These are phyloP conservation scores for Atherinosoma microstoma DNA, from an alignment of 2,797 vertebrate genomes.

Conservation along the genomic window DNA sequence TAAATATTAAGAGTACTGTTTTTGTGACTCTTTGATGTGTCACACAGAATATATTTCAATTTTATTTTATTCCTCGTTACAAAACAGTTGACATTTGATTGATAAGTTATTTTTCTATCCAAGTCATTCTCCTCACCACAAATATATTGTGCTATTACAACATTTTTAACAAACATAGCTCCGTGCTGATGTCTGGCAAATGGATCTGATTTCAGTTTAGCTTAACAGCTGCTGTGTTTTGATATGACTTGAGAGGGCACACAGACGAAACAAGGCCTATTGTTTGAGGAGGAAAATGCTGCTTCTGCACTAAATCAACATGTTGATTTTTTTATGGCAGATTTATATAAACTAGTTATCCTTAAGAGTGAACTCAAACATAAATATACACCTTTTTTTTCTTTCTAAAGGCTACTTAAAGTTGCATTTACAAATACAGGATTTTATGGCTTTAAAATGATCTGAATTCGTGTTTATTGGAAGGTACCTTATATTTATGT, in stretches of 20 bases:
- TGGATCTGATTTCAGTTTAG: slow-evolving; percentile 67
- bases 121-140: slow-evolving; percentile 31
- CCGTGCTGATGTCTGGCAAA: slow-evolving; percentile 62
- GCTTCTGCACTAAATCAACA: slow-evolving; percentile 57
- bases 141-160: slow-evolving; percentile 60
- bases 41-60: slow-evolving; percentile 12
- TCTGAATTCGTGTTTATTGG: slow-evolving; percentile 5
- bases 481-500: slow-evolving; percentile 14
- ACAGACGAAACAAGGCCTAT: slow-evolving; percentile 64
- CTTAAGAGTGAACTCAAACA: slow-evolving; percentile 49
- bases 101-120: slow-evolving; percentile 49
- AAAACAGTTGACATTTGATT: slow-evolving; percentile 29
- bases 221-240: slow-evolving; percentile 60
- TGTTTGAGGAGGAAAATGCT: slow-evolving; percentile 51
- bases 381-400: background rate
- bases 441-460: slow-evolving; percentile 29
- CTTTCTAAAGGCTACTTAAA: background rate
- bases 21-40: background rate
- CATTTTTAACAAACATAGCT: slow-evolving; percentile 49
- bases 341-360: slow-evolving; percentile 69
- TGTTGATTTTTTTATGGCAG: slow-evolving; percentile 72
- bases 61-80: slow-evolving; percentile 21
- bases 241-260: slow-evolving; percentile 43
- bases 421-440: background rate
- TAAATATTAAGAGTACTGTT: background rate